Conservation (phyloP, 2,113 vertebrate species). For the Apeltes quadracus region DNA sequence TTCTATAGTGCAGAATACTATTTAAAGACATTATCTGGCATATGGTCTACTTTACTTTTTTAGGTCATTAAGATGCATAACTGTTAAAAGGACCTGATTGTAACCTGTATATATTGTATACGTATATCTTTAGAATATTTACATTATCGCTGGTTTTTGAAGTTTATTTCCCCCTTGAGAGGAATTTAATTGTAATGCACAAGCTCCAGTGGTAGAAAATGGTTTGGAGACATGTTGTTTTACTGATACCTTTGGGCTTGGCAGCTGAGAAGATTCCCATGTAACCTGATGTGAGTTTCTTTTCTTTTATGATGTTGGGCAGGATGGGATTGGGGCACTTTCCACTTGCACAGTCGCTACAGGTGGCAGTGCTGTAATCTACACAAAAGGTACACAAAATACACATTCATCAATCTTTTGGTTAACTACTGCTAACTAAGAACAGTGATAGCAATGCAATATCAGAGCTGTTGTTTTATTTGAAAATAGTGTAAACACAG, state of each 20-base stretch:
- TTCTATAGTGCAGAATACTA: background rate
- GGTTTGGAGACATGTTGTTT: background rate
- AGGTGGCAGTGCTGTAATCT: conserved; percentile 74
- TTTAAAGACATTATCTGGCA: background rate
- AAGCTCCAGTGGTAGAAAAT: background rate
- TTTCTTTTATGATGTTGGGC: conserved; percentile 64
- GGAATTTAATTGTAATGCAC: background rate
- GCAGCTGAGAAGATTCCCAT: conserved; percentile 56
- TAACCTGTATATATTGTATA: background rate
- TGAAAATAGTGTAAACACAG: background rate
- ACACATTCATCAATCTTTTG: background rate
- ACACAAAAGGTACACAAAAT: background rate
- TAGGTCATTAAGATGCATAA: background rate
- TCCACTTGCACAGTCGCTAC: conserved; percentile 73
- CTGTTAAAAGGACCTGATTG: background rate
- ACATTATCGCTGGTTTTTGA: background rate
- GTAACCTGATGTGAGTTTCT: conserved; percentile 81
- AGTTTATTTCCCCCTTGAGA: background rate
- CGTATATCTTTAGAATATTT: background rate
- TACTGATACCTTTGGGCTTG: conserved; percentile 73
- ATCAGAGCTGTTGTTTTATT: background rate
- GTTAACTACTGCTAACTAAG: background rate
- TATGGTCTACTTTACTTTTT: background rate
- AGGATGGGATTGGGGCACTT: conserved; percentile 73
- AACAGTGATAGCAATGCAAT: background rate